Evolutionary conservation across 2,113 vertebrate species (phyloP).

Genomic region (Brachypodius melanocephalos): DNA sequence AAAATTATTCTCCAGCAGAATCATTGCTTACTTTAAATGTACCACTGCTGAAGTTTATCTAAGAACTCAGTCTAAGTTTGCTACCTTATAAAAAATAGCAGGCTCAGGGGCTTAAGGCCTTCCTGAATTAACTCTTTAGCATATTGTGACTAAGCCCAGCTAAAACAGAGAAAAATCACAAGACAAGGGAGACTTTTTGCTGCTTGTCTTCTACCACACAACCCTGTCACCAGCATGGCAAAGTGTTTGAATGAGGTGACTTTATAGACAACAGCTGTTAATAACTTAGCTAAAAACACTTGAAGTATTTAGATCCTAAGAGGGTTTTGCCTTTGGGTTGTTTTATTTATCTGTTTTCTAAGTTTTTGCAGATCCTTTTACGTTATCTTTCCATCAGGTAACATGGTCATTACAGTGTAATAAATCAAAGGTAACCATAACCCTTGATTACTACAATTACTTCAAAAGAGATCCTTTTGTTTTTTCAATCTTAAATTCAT

Average conservation of each 20-base stretch:
- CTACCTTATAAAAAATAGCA: background rate
- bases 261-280: background rate
- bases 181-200: background rate
- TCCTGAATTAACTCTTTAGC: background rate
- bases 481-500: background rate
- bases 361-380: background rate
- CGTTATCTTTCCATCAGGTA: background rate
- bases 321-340: background rate
- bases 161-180: background rate
- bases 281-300: background rate
- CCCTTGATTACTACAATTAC: background rate
- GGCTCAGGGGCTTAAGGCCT: background rate
- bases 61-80: background rate
- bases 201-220: background rate
- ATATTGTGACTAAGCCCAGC: background rate
- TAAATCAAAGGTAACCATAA: background rate
- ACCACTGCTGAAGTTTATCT: background rate
- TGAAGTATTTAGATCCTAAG: background rate
- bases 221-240: background rate
- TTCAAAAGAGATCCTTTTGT: background rate
- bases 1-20: background rate
- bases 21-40: background rate
- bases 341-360: background rate
- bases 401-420: fast-evolving
- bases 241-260: background rate